Evolutionary conservation across 2,113 vertebrate genomes (phyloP), one percentile per base, ranked within the genome.

Genomic region (Burhinus bistriatus): DNA sequence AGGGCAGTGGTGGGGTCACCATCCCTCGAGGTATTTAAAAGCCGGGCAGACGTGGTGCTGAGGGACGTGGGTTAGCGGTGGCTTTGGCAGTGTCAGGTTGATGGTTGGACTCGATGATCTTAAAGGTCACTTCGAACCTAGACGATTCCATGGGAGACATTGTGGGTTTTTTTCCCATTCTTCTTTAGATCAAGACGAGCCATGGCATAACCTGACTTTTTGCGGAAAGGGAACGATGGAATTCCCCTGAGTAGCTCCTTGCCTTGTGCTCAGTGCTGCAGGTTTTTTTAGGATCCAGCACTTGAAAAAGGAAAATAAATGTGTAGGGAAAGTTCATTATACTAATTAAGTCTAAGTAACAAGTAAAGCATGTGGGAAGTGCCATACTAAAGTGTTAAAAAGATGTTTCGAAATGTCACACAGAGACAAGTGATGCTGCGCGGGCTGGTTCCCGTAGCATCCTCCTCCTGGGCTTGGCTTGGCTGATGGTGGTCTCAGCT

Each of bases 201-300:
- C 0, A 0, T 14, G 36, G 6, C 11, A 23, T 32, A 80, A 52
- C 3, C 8, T 3, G 5, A 0, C 17, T 19, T 62, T 11, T 29
- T 59, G 32, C 47, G 21, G 5, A 29, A 40, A 58, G 80, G 32
- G n/a, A 47, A 1, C 18, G 6, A 9, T 71, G 59, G 32, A 18
- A 14, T 93, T 68, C 4, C 26, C 2, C n/a, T 5, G 36, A 27
- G 32, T 4, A 44, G 32, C 49, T 16, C 4, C 12, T 57, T 59
- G 57, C 21, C 6, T 40, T 30, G 47, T 58, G 42, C 51, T 58
- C 15, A 8, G 23, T 23, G 58, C 81, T 38, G n/a, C 4, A 3
- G 12, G 25, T 55, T 83, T 70, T 32, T 34, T 45, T 27, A 30
- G 65, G 61, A 23, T 47, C 54, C 64, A n/a, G 2, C 15, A 2